Conservation (phyloP, 2,113 vertebrate genomes). For the Trichechus manatus region DNA sequence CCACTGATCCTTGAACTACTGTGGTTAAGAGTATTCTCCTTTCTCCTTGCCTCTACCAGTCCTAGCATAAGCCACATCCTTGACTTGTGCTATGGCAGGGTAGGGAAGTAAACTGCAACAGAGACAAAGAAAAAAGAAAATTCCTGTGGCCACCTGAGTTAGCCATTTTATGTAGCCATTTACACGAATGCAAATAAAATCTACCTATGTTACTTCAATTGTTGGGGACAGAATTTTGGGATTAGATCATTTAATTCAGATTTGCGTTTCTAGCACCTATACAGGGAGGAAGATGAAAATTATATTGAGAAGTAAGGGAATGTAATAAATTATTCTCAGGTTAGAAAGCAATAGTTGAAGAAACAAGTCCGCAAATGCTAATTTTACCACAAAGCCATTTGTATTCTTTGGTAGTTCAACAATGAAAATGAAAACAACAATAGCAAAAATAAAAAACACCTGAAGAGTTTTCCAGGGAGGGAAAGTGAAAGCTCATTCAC, state of each 20-base stretch:
- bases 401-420: neutral
- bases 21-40: conserved; percentile 28
- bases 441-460: conserved; percentile 28
- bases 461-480: conserved; percentile 13
- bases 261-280: neutral
- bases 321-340: neutral
- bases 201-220: neutral
- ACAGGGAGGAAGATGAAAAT: neutral
- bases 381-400: conserved; percentile 12
- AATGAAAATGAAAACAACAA: conserved; percentile 14
- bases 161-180: neutral
- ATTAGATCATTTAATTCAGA: conserved; percentile 25
- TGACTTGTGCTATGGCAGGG: neutral
- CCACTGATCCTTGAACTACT: neutral
- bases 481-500: neutral
- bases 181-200: conserved; percentile 32
- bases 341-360: neutral
- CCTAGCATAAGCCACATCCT: neutral
- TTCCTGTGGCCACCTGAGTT: neutral
- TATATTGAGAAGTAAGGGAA: neutral
- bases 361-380: conserved; percentile 21
- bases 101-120: conserved; percentile 4
- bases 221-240: neutral
- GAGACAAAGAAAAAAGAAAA: conserved; percentile 3
- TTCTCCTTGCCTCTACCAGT: neutral